These are phyloP conservation scores for Drosophila flavopinicola DNA, from an alignment of 2,888 invertebrate genomes.

Conservation along the genomic window DNA sequence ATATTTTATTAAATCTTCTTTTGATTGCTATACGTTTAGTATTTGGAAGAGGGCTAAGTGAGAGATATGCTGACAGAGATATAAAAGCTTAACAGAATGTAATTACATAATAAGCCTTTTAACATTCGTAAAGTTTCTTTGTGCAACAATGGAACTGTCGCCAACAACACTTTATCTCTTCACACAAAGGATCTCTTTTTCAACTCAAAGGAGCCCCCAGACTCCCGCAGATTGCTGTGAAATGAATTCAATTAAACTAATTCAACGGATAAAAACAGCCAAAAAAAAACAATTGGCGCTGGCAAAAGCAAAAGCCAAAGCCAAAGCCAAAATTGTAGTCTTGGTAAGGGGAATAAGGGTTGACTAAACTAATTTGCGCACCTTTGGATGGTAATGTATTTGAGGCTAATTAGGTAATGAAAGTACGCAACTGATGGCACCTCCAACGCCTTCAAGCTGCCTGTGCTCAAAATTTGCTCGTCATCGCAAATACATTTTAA, in stretches of 20 bases:
- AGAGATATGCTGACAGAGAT: neutral
- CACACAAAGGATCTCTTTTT: neutral
- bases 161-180: neutral
- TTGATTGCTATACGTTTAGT: no score
- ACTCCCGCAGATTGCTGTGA: neutral
- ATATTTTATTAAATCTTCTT: no score
- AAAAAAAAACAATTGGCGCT: constrained; percentile 9
- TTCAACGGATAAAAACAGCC: constrained; percentile 11
- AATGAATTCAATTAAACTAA: constrained; percentile 28
- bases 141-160: neutral
- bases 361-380: constrained; percentile 52
- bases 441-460: neutral
- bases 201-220: neutral
- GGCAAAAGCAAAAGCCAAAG: neutral
- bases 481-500: neutral
- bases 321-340: neutral
- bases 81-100: constrained; percentile 23
- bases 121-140: constrained; percentile 12
- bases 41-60: no score
- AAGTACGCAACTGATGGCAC: constrained; percentile 25
- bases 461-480: constrained; percentile 3
- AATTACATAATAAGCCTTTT: constrained; percentile 55
- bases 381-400: constrained; percentile 51
- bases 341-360: constrained; percentile 12
- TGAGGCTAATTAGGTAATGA: constrained; percentile 51